Percentiles rank a stretch among this genome's conserved stretches.
phyloP scores from a whole-genome alignment of 2,888 invertebrate species.

The Lepidocyrtinus sp. region DNA sequence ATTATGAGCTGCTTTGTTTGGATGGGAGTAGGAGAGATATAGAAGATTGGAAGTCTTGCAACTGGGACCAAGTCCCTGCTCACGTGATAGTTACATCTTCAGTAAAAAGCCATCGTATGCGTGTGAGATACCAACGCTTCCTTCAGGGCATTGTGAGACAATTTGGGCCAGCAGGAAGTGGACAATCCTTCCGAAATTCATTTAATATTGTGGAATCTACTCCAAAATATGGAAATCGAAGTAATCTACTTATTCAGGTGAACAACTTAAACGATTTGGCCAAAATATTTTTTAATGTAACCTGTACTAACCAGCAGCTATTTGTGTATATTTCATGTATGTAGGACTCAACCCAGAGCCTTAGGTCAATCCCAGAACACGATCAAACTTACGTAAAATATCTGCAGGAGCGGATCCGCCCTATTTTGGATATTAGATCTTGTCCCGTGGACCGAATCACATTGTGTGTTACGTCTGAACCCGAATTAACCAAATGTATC shows the following conservation, averaged over 20 bases:
- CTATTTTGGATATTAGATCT: conserved; percentile 82
- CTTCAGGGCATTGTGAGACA: conserved; percentile 70
- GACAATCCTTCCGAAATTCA: conserved; percentile 24
- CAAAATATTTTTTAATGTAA: no score
- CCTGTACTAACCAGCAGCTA: background rate
- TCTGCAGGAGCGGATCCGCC: conserved; percentile 79
- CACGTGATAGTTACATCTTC: conserved; percentile 91
- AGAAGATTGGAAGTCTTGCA: conserved; percentile 81
- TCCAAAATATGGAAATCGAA: conserved; percentile 79
- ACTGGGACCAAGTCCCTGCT: conserved; percentile 89
- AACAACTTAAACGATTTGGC: no score
- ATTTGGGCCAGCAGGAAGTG: conserved; percentile 50
- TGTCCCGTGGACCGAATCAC: conserved; percentile 90
- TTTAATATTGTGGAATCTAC: conserved; percentile 81
- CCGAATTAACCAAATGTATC: conserved; percentile 91
- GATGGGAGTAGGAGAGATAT: conserved; percentile 83
- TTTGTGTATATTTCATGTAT: conserved; percentile 40
- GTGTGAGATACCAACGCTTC: conserved; percentile 74
- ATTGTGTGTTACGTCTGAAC: conserved; percentile 91
- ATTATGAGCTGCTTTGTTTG: conserved; percentile 86
- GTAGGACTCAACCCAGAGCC: conserved; percentile 82
- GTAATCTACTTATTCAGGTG: conserved; percentile 86
- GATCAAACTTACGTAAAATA: conserved; percentile 85
- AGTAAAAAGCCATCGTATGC: conserved; percentile 77
- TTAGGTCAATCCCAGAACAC: conserved; percentile 80